Evolutionary conservation across 2,888 invertebrate genomes (phyloP).

Genomic region (Elgonia sp.): DNA sequence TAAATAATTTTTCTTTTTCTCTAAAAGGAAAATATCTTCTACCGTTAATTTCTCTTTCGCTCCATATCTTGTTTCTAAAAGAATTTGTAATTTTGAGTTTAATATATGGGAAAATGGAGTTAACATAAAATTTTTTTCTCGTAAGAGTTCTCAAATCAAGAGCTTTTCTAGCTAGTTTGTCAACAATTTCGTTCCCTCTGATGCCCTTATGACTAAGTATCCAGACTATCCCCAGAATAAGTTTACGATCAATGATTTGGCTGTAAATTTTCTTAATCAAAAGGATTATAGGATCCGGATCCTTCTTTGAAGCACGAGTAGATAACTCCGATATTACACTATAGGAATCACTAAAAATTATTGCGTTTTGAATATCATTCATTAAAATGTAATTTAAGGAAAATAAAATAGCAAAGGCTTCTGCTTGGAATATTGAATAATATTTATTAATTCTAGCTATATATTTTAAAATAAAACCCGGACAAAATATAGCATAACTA

Average conservation of each 20-base stretch:
- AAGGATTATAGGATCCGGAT: background rate
- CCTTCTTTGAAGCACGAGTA: too few species aligned
- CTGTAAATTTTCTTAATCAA: background rate
- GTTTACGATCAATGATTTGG: background rate
- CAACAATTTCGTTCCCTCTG: slow-evolving; percentile 1
- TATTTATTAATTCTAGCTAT: background rate
- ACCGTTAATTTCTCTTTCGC: slow-evolving; percentile 1
- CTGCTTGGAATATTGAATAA: background rate
- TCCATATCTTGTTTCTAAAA: slow-evolving; percentile 2
- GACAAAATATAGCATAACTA: background rate
- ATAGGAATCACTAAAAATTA: background rate
- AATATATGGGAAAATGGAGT: background rate
- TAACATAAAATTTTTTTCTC: background rate
- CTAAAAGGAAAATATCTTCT: background rate
- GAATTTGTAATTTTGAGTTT: background rate
- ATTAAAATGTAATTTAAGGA: background rate
- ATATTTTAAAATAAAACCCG: background rate
- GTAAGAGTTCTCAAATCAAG: background rate
- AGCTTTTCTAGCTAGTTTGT: slow-evolving; percentile 8
- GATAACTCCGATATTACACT: background rate
- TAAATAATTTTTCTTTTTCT: background rate
- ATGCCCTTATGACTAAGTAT: slow-evolving; percentile 10
- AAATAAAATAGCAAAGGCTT: background rate
- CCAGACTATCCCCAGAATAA: background rate
- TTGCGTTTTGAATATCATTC: background rate